Percentiles rank a stretch among this genome's conserved stretches.
phyloP scores from a whole-genome alignment of 37 sponge, comb jelly and placozoan genomes.

The Haliclona indistincta region DNA sequence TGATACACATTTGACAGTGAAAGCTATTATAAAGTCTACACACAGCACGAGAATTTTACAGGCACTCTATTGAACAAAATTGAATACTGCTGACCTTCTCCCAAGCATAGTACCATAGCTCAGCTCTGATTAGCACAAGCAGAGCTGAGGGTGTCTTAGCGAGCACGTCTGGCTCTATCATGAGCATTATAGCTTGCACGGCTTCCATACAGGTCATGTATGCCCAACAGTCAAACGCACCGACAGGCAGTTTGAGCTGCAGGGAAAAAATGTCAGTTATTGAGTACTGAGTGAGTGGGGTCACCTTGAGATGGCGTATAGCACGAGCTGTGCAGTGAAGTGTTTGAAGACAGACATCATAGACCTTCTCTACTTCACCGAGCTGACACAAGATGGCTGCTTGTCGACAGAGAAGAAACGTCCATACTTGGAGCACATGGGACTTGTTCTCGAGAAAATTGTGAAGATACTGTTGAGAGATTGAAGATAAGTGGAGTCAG shows the following conservation, averaged over 20 bases:
- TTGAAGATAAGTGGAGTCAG: neutral
- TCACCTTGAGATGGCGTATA: constrained; percentile 58
- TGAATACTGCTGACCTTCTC: constrained; percentile 52
- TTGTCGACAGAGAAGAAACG: constrained; percentile 55
- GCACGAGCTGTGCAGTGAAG: constrained; percentile 71
- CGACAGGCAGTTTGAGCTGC: constrained; percentile 41
- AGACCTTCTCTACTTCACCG: constrained; percentile 48
- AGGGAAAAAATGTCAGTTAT: neutral
- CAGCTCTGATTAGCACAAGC: constrained; percentile 62
- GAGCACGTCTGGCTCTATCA: constrained; percentile 43
- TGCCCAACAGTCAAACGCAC: constrained; percentile 69
- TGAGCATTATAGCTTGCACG: constrained; percentile 51
- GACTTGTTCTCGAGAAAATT: constrained; percentile 15
- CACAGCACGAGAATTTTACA: neutral
- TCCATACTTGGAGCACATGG: constrained; percentile 53
- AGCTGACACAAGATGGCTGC: constrained; percentile 38
- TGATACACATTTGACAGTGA: neutral
- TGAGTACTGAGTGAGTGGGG: neutral
- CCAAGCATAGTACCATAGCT: constrained; percentile 78
- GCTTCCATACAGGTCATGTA: constrained; percentile 72
- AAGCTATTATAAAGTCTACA: no score
- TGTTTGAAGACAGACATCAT: constrained; percentile 38
- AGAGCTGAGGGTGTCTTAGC: constrained; percentile 40
- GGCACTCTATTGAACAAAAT: neutral
- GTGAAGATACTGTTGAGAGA: constrained; percentile 33